These are phyloP conservation scores for Chrysodeixis includens DNA, from an alignment of 2,888 invertebrate species.

Conservation along the genomic window DNA sequence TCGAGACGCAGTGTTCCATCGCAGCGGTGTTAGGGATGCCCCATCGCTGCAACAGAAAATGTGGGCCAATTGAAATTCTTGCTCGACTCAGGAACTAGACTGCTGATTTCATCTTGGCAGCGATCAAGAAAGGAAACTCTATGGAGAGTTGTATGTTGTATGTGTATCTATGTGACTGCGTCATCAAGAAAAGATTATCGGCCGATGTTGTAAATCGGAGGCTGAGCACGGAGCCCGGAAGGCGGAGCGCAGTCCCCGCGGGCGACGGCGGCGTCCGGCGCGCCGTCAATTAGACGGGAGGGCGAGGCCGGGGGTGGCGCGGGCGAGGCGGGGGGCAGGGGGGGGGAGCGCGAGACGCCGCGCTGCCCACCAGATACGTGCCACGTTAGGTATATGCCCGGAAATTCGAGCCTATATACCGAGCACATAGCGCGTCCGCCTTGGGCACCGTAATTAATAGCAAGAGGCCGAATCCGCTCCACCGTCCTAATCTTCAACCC, in stretches of 20 bases:
- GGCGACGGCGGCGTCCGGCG: slow-evolving; percentile 79
- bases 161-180: slow-evolving; percentile 60
- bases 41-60: slow-evolving; percentile 39
- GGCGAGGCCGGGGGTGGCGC: slow-evolving; percentile 65
- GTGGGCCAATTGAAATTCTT: slow-evolving; percentile 31
- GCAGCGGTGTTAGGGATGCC: slow-evolving; percentile 29
- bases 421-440: slow-evolving; percentile 63
- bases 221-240: slow-evolving; percentile 74
- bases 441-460: slow-evolving; percentile 80
- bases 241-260: slow-evolving; percentile 81
- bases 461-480: slow-evolving; percentile 67
- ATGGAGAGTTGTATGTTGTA: slow-evolving; percentile 17
- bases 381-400: slow-evolving; percentile 79
- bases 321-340: slow-evolving; percentile 61
- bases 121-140: slow-evolving; percentile 48
- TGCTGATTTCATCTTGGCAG: slow-evolving; percentile 53
- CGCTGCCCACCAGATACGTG: slow-evolving; percentile 63
- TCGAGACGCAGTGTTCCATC: slow-evolving; percentile 30
- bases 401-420: slow-evolving; percentile 83
- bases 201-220: slow-evolving; percentile 84
- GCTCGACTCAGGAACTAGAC: slow-evolving; percentile 23
- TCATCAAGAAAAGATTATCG: slow-evolving; percentile 88
- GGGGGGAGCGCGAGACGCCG: slow-evolving; percentile 68
- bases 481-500: slow-evolving; percentile 63
- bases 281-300: slow-evolving; percentile 86